These are phyloP conservation scores for Holocentrus rufus DNA, from an alignment of 2,797 vertebrate genomes.

Conservation along the genomic window DNA sequence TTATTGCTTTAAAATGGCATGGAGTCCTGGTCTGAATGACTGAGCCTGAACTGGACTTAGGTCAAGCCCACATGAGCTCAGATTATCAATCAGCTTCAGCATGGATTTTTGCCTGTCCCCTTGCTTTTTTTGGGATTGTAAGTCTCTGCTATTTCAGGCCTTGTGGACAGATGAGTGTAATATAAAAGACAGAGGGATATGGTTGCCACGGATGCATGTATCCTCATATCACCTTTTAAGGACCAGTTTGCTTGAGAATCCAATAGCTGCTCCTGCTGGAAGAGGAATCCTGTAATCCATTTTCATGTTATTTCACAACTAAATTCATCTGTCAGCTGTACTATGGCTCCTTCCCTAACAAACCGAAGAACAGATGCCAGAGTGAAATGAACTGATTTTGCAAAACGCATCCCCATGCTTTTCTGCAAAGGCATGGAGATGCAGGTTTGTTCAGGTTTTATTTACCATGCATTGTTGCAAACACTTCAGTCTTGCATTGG, in stretches of 20 bases:
- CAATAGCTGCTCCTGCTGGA: neutral
- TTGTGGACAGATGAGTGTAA: neutral
- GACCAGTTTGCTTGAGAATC: neutral
- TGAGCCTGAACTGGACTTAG: neutral
- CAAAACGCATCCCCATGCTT: neutral
- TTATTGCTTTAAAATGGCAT: too few species aligned
- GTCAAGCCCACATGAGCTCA: constrained; percentile 3
- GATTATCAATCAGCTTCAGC: constrained; percentile 25
- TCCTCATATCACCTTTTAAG: constrained; percentile 5
- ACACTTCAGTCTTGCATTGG: neutral
- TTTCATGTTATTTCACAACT: neutral
- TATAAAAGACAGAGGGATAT: neutral
- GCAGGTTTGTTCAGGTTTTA: neutral
- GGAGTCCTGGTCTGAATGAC: neutral
- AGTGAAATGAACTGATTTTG: neutral
- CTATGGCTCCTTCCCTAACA: neutral
- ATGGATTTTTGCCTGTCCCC: neutral
- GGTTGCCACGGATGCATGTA: neutral
- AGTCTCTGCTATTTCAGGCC: neutral
- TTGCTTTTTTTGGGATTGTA: neutral
- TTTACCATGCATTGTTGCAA: neutral
- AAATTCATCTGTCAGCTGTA: neutral
- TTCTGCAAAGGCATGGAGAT: neutral
- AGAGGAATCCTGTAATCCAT: neutral
- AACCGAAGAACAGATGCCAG: neutral